phyloP scores from a whole-genome alignment of 1,140 invertebrate genomes.

The Myzus persicae region DNA sequence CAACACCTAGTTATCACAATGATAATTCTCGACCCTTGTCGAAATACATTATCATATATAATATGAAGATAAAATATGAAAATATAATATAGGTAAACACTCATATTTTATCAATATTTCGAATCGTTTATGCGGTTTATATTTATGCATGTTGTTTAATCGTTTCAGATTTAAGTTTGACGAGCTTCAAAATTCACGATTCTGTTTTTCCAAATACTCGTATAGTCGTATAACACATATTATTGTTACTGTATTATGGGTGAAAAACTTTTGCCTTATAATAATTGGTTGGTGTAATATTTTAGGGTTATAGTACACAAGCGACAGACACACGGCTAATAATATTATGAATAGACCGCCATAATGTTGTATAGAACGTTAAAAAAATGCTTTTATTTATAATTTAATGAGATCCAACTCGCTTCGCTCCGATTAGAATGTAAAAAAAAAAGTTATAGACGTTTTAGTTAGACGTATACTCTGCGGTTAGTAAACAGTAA shows the following conservation, averaged over 20 bases:
- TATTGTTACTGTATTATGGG: neutral
- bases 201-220: neutral
- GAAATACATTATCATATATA: neutral
- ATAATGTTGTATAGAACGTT: neutral
- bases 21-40: neutral
- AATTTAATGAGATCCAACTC: neutral
- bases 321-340: neutral
- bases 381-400: neutral
- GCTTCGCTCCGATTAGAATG: constrained; percentile 21
- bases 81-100: neutral
- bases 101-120: neutral
- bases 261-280: neutral
- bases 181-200: neutral
- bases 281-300: neutral
- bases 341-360: neutral
- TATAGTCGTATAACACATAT: neutral
- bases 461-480: neutral
- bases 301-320: neutral
- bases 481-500: neutral
- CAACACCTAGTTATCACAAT: too few species aligned
- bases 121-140: neutral
- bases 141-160: neutral
- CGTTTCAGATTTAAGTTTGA: neutral
- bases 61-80: neutral
- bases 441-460: neutral